Percentiles rank a stretch among this genome's conserved stretches.
phyloP scores from a whole-genome alignment of 2,113 vertebrate genomes.

The Mesocricetus auratus region DNA sequence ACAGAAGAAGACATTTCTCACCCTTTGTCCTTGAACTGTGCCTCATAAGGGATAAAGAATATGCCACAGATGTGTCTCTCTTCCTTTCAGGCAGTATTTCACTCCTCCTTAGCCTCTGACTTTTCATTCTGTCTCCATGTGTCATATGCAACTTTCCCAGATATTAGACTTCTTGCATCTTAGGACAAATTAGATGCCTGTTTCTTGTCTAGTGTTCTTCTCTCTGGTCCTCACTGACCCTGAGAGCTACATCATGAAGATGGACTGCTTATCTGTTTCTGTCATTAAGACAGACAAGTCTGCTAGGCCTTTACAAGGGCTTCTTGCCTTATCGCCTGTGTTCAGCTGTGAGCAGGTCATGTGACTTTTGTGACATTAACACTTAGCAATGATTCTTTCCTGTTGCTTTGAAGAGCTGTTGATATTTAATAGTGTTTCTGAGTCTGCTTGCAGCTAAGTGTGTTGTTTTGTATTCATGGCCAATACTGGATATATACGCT shows the following conservation, averaged over 20 bases:
- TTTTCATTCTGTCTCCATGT: background rate
- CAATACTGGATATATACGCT: slow-evolving; percentile 34
- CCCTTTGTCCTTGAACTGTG: background rate
- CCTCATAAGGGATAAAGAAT: background rate
- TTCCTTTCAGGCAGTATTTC: background rate
- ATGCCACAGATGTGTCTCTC: no score
- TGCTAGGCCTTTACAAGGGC: slow-evolving; percentile 66
- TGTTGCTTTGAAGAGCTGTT: slow-evolving; percentile 70
- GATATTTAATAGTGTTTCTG: slow-evolving; percentile 66
- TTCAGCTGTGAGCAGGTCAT: slow-evolving; percentile 67
- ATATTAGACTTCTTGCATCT: background rate
- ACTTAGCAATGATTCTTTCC: slow-evolving; percentile 61
- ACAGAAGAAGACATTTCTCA: background rate
- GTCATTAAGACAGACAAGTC: slow-evolving; percentile 39
- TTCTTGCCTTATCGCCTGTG: slow-evolving; percentile 58
- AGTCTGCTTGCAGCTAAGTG: slow-evolving; percentile 35
- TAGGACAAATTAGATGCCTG: background rate
- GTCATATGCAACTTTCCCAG: background rate
- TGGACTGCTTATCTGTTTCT: slow-evolving; percentile 46
- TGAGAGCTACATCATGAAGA: background rate
- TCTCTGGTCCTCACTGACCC: background rate
- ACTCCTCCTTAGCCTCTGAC: background rate
- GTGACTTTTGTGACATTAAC: slow-evolving; percentile 59
- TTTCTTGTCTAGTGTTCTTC: background rate
- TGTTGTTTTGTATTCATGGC: slow-evolving; percentile 66